Evolutionary conservation across 1,140 invertebrate species (phyloP).

Genomic region (Neodiprion pinetum): DNA sequence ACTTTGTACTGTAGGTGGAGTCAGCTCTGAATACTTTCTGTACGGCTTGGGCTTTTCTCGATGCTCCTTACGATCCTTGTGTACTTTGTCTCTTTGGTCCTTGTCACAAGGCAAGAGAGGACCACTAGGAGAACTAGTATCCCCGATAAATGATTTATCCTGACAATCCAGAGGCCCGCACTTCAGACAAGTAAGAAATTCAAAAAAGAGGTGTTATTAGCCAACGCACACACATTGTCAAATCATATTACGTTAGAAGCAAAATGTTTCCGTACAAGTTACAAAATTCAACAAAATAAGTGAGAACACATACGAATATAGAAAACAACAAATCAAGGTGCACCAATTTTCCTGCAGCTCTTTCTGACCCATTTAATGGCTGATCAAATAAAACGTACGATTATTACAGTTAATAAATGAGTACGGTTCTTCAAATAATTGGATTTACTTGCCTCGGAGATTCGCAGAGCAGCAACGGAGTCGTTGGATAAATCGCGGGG

Average conservation of each 20-base stretch:
- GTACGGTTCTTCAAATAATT: too few relatives aligned
- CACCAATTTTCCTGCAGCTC: too few relatives aligned
- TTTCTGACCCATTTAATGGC: too few relatives aligned
- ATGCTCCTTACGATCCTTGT: conserved; percentile 49
- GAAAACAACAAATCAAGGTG: too few relatives aligned
- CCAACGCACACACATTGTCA: neutral
- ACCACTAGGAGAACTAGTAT: conserved; percentile 47
- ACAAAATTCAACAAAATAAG: too few relatives aligned
- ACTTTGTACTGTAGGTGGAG: conserved; percentile 40
- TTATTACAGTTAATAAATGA: too few relatives aligned
- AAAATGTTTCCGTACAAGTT: neutral
- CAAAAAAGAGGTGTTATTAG: conserved; percentile 9
- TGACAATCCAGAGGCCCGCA: conserved; percentile 39
- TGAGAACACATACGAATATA: too few relatives aligned
- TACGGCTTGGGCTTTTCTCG: conserved; percentile 48
- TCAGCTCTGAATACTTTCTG: conserved; percentile 54
- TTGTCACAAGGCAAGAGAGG: conserved; percentile 39
- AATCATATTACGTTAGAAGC: neutral
- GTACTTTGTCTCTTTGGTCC: conserved; percentile 42
- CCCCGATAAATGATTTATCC: conserved; percentile 43
- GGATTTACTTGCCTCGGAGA: conserved; percentile 52
- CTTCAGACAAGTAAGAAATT: conserved; percentile 26
- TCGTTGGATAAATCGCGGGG: conserved; percentile 61
- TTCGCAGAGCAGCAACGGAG: conserved; percentile 57
- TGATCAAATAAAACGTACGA: too few relatives aligned